Evolutionary conservation across 35 echinoderm and acorn worm genomes (phyloP), one percentile per base, ranked within the genome.

Genomic region (Chiridota heheva): DNA sequence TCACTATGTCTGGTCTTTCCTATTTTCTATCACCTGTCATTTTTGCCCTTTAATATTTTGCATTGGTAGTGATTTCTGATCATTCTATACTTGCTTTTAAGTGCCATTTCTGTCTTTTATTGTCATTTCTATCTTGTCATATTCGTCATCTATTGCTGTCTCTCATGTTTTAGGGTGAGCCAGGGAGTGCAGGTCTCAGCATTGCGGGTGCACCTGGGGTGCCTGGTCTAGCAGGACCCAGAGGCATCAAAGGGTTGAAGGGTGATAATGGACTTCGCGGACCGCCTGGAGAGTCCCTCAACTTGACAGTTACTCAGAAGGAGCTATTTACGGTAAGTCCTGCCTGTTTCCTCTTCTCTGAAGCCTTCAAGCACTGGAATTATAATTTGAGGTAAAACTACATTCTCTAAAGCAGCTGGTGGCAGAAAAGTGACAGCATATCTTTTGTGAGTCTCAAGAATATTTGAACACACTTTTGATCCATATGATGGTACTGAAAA

Each of bases 151-250:
- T 24, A 12, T 2, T 24, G 51, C 27, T 73, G 10, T 73, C 65
- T 69, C 5, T 74, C 7, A 7, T 37, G 22, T 17, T 40, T 17
- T 40, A 78, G 75, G 75, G 75, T 20, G 36, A 39, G 2, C 10
- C 30, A 0, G 75, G 75, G 36, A 57, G 62, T 20, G 51, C 75
- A 0, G 75, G 75, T 36, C 20, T 78, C 34, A 78, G 34, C 55
- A 78, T 78, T 17, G 42, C 16, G 37, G 75, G 75, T 12, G 51
- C 75, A 40, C 53, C 53, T 26, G 75, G 75, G 25, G 51, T 37
- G 13, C 75, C 75, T 20, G 75, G 75, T 56, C 53, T 78, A 27
- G 62, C 38, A 60, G 75, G 75, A 24, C 75, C 75, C 10, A 78
- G 75, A 42, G 75, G 75, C 46, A 29, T 78, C 1, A 78, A 78